Percentiles rank a stretch among this genome's conserved stretches.
phyloP scores from a whole-genome alignment of 2,797 vertebrate genomes.

The Peromyscus melanophrys region DNA sequence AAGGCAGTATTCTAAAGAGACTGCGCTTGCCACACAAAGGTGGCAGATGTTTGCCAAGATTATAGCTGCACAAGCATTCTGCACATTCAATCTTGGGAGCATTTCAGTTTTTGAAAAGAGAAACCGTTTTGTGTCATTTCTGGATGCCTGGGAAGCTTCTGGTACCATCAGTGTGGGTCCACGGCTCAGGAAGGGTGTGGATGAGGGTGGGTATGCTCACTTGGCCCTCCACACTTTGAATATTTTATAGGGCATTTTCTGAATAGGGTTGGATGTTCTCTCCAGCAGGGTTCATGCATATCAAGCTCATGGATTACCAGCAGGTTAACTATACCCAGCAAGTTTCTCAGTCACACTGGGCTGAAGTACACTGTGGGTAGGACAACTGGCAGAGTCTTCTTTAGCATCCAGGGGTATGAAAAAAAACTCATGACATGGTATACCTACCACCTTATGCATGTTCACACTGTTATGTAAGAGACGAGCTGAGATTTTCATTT shows the following conservation, averaged over 20 bases:
- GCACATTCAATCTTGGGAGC: conserved; percentile 85
- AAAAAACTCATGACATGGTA: not conserved
- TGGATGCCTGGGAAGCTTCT: conserved; percentile 79
- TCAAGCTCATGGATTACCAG: not conserved
- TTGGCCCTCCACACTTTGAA: not conserved
- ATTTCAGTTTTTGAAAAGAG: conserved; percentile 88
- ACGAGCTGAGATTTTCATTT: not conserved
- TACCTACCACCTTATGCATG: not conserved
- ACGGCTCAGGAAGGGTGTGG: conserved; percentile 78
- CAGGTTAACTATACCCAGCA: not conserved
- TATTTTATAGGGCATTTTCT: not conserved
- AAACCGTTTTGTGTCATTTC: conserved; percentile 86
- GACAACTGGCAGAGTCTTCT: not conserved
- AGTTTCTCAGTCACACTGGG: not conserved
- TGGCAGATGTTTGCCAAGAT: conserved; percentile 91
- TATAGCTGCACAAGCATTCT: conserved; percentile 89
- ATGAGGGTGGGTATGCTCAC: not conserved
- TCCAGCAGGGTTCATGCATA: not conserved
- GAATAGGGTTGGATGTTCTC: not conserved
- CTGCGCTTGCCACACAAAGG: conserved; percentile 90
- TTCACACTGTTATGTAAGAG: not conserved
- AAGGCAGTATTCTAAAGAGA: conserved; percentile 90
- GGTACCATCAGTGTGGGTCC: conserved; percentile 64
- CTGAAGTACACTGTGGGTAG: accelerated
- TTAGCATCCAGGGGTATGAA: not conserved